A percentile compares a stretch with the other conserved stretches of the same genome.
Evolutionary conservation across 2,113 vertebrate genomes (phyloP).

Genomic region (Ptyas mucosa): DNA sequence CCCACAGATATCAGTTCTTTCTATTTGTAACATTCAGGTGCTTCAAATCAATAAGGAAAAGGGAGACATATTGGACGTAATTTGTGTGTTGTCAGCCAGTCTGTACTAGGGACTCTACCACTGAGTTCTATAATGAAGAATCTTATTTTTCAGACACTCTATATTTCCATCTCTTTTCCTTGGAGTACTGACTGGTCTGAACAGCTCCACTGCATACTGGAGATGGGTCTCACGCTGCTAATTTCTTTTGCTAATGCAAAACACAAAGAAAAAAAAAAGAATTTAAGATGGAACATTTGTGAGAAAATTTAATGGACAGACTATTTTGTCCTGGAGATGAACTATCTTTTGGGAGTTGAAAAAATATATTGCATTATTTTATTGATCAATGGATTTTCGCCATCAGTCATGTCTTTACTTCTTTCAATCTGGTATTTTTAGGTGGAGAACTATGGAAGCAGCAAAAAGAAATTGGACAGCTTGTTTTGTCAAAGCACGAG

Average conservation of each 20-base stretch:
- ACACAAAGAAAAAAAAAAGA: neutral
- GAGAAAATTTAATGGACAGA: neutral
- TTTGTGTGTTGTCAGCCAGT: neutral
- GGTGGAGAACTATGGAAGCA: neutral
- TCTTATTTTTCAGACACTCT: neutral
- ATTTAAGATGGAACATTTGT: neutral
- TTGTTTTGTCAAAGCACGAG: neutral
- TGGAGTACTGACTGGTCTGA: neutral
- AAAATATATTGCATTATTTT: neutral
- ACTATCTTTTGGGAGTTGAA: neutral
- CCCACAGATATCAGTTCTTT: neutral
- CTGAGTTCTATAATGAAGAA: neutral
- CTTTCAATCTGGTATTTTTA: neutral
- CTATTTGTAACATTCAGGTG: neutral
- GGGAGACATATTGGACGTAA: accelerated
- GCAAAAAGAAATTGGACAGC: neutral
- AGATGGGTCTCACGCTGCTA: neutral
- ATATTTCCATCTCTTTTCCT: neutral
- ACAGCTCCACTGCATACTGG: neutral
- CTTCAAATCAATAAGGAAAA: neutral
- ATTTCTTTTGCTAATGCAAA: neutral
- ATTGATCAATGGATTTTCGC: neutral
- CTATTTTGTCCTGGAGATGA: neutral
- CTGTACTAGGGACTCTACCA: neutral
- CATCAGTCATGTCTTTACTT: neutral